Evolutionary conservation across 2,888 invertebrate species (phyloP), one percentile per base, ranked within the genome.

Genomic region (Tridacna crocea): DNA sequence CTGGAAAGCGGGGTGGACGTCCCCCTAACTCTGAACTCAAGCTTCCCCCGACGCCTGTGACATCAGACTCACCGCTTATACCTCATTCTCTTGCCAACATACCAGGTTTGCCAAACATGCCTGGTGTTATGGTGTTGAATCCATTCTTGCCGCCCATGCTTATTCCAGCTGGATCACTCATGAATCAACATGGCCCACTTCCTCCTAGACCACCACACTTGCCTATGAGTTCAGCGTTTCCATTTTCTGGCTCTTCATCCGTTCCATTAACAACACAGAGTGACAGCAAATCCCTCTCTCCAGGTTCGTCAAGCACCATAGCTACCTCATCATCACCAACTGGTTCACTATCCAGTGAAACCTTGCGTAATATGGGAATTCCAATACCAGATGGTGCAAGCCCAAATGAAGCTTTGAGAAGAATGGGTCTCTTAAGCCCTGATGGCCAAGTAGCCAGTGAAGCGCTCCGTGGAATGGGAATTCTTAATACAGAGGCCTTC

Each of bases 401-500:
- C 47, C 86, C 86, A 11, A 86, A 70, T 78, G 86, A 86, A 65
- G 86, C 82, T 63, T 79, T 86, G 48, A 81, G 86, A 58, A 72
- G 83, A 60, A 82, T 86, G 81, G 86, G 86, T 24, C 83, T 79
- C 55, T 73, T 84, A 24, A 80, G 79, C 72, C 85, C 83, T 24
- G 85, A 82, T 72, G 83, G 85, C 66, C 88, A 83, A 77, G 85
- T 86, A 24, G 79, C 87, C 60, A 84, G 84, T 83, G 89, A 90
- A 80, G 77, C 83, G 19, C 81, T 89, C 19, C 83, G 90, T 65
- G 88, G 90, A 72, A 89, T 91, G 77, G 88, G 89, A 22, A 88
- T 87, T 27, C 88, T 92, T n/a, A 91, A 94, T 84, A 92, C 97
- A 0, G 98, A 98, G 92, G 97, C 98, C n/a, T 98, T 97, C 94